Evolutionary conservation across 2,888 invertebrate species (phyloP), one percentile per base, ranked within the genome.

Genomic region (Campoplex capitator): DNA sequence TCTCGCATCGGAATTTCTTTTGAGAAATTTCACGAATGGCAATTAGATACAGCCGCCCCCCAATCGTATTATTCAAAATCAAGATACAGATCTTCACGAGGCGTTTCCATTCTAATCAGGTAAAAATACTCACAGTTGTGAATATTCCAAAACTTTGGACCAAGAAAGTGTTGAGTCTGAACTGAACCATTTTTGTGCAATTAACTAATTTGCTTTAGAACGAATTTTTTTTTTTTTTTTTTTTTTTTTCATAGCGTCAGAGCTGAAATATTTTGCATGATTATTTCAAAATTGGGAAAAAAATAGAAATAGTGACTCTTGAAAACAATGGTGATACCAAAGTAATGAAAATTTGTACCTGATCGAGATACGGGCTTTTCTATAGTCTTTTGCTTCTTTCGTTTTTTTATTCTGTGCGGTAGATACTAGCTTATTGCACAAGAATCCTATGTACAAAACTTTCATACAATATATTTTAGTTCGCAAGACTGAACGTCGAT

Each of bases 361-460:
- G 58, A 62, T 23, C 35, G 51, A 73, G 45, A 68, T 38, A 51
- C 56, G 32, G 73, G 35, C n/a, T 32, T 68, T 65, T 42, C 13
- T n/a, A 16, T 38, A 74, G 35, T 23, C 9, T 42, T 65, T 54
- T 56, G 23, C 42, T 73, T 77, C 38, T 67, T 28, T 77, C 2
- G 3, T 56, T 32, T 70, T 70, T 68, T 38, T 28, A 42, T 83
- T 83, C 83, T 79, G 82, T 87, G 78, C 83, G 77, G 83, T 79
- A 87, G 82, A 85, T 58, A 88, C 79, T 87, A 85, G 85, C 83
- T 76, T 89, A 88, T 90, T 88, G 90, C 90, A 89, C 80, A 91
- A 84, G 85, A 89, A 88, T 89, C 87, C 90, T 93, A 93, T 93
- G 84, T 93, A 93, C 93, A 92, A 90, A 78, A 89, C 89, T 92